Evolutionary conservation across 2,888 invertebrate genomes (phyloP).

Genomic region (Cheilosia urbana): DNA sequence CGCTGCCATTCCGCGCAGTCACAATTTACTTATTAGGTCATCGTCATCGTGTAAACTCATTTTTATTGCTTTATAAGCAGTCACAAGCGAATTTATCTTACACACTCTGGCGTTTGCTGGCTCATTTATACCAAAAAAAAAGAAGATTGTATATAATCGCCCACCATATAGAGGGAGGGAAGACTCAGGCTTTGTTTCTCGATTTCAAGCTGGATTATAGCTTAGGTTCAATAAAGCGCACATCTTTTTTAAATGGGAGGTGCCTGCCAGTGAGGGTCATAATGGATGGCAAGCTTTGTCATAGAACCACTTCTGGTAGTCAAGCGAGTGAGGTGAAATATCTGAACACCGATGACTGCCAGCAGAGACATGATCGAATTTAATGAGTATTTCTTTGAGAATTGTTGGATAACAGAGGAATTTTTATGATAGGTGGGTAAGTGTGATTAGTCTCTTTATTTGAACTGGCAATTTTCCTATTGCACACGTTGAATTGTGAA

Average conservation of each 20-base stretch:
- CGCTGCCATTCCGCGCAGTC: conserved; percentile 14
- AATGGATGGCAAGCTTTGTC: conserved; percentile 17
- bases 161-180: conserved; percentile 5
- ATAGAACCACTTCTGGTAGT: conserved; percentile 33
- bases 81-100: conserved; percentile 27
- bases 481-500: no score
- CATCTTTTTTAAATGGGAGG: background rate
- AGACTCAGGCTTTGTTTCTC: conserved; percentile 21
- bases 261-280: background rate
- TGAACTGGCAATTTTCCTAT: no score
- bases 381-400: background rate
- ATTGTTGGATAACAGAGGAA: background rate
- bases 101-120: conserved; percentile 2
- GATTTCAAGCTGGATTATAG: conserved; percentile 10
- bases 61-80: conserved; percentile 35
- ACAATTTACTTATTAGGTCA: conserved; percentile 62
- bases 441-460: no score
- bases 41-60: conserved; percentile 50
- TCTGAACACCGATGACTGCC: conserved; percentile 14
- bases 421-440: background rate
- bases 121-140: conserved; percentile 11
- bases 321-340: conserved; percentile 15
- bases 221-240: conserved; percentile 9
- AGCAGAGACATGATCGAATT: conserved; percentile 5
- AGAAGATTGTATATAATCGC: background rate